These are phyloP conservation scores for Drosophila macrospina DNA, from an alignment of 2,888 invertebrate genomes.

Conservation along the genomic window DNA sequence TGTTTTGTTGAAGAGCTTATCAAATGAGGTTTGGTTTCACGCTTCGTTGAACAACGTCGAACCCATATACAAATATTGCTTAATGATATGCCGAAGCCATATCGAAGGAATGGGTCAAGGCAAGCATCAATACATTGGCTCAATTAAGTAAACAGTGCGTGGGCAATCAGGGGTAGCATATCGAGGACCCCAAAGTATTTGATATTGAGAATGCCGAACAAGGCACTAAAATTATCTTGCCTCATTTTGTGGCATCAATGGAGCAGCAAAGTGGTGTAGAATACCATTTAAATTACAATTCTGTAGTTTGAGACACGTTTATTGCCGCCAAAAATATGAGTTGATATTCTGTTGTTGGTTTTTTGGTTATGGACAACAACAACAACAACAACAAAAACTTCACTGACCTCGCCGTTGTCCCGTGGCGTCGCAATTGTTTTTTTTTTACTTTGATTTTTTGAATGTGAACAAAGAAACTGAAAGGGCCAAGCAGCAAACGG, in stretches of 20 bases:
- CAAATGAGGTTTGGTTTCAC: background rate
- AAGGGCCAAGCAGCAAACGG: slow-evolving; percentile 56
- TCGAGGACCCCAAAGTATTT: slow-evolving; percentile 28
- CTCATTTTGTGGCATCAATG: slow-evolving; percentile 60
- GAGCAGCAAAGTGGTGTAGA: slow-evolving; percentile 22
- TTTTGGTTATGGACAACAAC: background rate
- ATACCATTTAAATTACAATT: slow-evolving; percentile 27
- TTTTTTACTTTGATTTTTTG: slow-evolving; percentile 12
- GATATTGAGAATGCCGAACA: slow-evolving; percentile 33
- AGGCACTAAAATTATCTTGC: slow-evolving; percentile 32
- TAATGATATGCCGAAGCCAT: slow-evolving; percentile 45
- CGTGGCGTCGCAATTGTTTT: slow-evolving; percentile 2
- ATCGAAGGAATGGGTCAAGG: slow-evolving; percentile 22
- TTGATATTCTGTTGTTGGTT: slow-evolving; percentile 23
- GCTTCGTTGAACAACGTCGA: background rate
- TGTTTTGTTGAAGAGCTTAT: background rate
- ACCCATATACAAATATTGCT: background rate
- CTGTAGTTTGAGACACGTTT: slow-evolving; percentile 10
- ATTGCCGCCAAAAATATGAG: slow-evolving; percentile 55
- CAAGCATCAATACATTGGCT: slow-evolving; percentile 39
- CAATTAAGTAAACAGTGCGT: slow-evolving; percentile 53
- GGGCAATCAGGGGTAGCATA: slow-evolving; percentile 12
- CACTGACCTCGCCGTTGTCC: slow-evolving; percentile 47
- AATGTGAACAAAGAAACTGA: slow-evolving; percentile 71
- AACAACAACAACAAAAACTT: slow-evolving; percentile 12